These are phyloP conservation scores for Netelia virgata DNA, from an alignment of 2,888 invertebrate species.

Conservation along the genomic window DNA sequence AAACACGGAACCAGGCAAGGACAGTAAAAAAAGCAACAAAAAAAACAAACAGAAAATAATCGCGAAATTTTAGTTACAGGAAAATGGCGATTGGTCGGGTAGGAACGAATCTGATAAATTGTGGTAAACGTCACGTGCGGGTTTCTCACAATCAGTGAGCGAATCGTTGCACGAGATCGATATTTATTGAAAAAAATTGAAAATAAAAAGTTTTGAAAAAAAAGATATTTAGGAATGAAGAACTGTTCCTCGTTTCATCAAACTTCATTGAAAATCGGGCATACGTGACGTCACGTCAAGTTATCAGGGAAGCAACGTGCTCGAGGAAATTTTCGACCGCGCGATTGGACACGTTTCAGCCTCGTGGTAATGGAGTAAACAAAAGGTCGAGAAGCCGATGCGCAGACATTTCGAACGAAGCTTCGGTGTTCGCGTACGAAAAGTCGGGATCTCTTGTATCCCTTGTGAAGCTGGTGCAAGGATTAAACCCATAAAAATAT, in stretches of 20 bases:
- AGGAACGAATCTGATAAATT: neutral
- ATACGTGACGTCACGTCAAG: conserved; percentile 36
- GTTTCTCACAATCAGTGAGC: neutral
- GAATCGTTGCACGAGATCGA: neutral
- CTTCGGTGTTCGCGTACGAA: conserved; percentile 11
- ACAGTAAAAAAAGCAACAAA: neutral
- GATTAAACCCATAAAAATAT: conserved; percentile 36
- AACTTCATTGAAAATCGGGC: conserved; percentile 28
- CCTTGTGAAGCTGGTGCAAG: neutral
- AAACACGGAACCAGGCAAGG: conserved; percentile 23
- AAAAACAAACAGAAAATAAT: neutral
- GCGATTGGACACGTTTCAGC: conserved; percentile 33
- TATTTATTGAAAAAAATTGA: neutral
- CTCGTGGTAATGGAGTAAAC: conserved; percentile 11
- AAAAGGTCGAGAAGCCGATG: conserved; percentile 41
- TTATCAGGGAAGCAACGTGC: conserved; percentile 25
- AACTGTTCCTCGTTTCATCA: conserved; percentile 13
- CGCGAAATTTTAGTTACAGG: conserved; percentile 1
- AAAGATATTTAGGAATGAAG: conserved; percentile 15
- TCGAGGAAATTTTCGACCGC: neutral
- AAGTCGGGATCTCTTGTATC: conserved; percentile 40
- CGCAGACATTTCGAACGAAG: neutral
- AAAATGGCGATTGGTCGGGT: conserved; percentile 9
- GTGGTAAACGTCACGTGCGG: neutral
- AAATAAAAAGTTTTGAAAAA: neutral